These are phyloP conservation scores for Mormyrus lacerda DNA, from an alignment of 2,113 vertebrate species.

Conservation along the genomic window DNA sequence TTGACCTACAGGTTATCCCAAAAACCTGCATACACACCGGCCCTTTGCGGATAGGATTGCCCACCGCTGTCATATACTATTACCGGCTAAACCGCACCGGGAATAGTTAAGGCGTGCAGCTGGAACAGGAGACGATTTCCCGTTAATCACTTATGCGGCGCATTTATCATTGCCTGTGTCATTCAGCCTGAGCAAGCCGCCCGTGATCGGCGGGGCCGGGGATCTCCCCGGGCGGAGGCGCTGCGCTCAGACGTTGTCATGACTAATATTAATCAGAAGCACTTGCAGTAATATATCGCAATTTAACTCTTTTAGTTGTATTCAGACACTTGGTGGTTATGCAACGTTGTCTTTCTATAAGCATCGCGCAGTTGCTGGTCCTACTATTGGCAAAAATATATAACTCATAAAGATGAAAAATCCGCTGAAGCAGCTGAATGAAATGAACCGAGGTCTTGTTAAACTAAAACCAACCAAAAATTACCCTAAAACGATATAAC, in stretches of 20 bases:
- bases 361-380: background rate
- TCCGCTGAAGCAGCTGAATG: background rate
- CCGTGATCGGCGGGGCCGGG: conserved; percentile 7
- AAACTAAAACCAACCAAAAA: background rate
- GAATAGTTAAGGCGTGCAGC: background rate
- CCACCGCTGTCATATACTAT: background rate
- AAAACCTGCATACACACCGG: too few species aligned
- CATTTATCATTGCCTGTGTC: conserved; percentile 19
- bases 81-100: background rate
- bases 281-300: background rate
- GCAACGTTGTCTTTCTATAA: background rate
- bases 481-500: background rate
- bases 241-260: conserved; percentile 19
- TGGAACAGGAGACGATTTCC: conserved; percentile 13
- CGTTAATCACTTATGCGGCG: conserved; percentile 20
- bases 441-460: background rate
- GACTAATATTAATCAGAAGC: conserved; percentile 20
- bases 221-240: background rate
- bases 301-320: background rate
- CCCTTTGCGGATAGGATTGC: too few species aligned
- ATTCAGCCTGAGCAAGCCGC: conserved; percentile 32
- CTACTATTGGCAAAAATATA: background rate
- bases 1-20: too few species aligned
- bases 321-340: background rate
- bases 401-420: background rate